Evolutionary conservation across 2,113 vertebrate genomes (phyloP).

Genomic region (Leiothrix lutea): DNA sequence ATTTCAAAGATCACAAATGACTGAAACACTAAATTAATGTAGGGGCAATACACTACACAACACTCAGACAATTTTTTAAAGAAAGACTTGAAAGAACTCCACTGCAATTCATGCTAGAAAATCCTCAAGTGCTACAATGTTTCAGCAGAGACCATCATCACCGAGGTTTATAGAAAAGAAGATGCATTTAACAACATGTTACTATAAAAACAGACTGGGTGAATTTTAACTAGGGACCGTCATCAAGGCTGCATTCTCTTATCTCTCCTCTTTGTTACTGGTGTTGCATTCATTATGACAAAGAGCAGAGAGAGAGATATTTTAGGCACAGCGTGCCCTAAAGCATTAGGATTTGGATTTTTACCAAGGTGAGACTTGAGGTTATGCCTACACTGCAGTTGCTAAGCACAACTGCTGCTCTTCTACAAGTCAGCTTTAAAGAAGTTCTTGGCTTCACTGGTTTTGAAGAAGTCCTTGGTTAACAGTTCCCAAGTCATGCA

Average conservation of each 20-base stretch:
- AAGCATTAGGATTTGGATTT: background rate
- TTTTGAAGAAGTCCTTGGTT: background rate
- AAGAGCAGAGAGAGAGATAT: background rate
- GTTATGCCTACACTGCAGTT: background rate
- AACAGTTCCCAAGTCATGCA: background rate
- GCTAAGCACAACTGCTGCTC: background rate
- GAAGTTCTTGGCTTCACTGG: background rate
- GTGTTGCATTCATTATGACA: background rate
- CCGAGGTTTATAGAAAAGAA: background rate
- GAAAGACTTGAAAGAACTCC: background rate
- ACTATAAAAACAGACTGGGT: background rate
- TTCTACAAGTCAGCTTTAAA: background rate
- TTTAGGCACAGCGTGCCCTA: background rate
- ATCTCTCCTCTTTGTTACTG: background rate
- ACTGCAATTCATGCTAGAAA: background rate
- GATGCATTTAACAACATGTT: background rate
- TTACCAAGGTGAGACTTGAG: background rate
- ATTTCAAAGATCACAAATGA: background rate
- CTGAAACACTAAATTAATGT: background rate
- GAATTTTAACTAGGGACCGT: background rate
- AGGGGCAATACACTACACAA: background rate
- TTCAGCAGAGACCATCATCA: background rate
- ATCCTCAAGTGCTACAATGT: background rate
- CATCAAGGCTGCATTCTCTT: background rate
- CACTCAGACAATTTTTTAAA: background rate